Evolutionary conservation across 2,113 vertebrate species (phyloP).

Genomic region (Podarcis raffonei): DNA sequence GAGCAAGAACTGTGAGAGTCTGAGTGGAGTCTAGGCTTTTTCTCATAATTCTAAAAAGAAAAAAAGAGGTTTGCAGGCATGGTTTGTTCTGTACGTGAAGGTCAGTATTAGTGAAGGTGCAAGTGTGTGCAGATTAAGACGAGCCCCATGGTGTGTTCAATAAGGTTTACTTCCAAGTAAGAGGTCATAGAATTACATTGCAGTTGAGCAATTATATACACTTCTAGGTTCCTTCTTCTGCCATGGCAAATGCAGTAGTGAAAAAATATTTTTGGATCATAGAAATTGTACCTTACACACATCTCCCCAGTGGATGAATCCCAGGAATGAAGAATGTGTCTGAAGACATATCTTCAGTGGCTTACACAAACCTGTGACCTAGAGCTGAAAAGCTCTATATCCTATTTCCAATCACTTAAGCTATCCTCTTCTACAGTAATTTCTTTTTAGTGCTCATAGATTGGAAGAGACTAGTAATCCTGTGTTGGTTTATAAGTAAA

Average conservation of each 20-base stretch:
- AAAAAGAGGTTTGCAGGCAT: not conserved
- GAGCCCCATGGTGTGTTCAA: not conserved
- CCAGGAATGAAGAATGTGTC: not conserved
- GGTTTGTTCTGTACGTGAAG: not conserved
- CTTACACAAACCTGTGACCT: conserved; percentile 12
- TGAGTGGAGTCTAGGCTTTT: not conserved
- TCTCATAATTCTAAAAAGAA: not conserved
- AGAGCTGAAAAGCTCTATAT: conserved; percentile 30
- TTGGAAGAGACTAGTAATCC: conserved; percentile 6
- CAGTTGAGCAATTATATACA: not conserved
- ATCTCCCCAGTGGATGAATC: not conserved
- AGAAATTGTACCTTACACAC: not conserved
- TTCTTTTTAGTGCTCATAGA: not conserved
- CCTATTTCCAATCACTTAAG: conserved; percentile 26
- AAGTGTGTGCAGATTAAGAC: not conserved
- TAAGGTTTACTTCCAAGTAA: not conserved
- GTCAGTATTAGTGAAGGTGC: not conserved
- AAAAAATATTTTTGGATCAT: not conserved
- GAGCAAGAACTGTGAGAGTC: not conserved
- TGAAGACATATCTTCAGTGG: not conserved
- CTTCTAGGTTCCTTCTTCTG: not conserved
- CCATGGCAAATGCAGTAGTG: not conserved
- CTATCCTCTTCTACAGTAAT: conserved; percentile 4
- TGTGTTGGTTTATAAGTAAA: conserved; percentile 26
- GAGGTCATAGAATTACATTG: not conserved